A percentile compares a stretch with the other conserved stretches of the same genome.
Evolutionary conservation across 2,797 vertebrate genomes (phyloP).

Genomic region (Melanotaenia nigrans): DNA sequence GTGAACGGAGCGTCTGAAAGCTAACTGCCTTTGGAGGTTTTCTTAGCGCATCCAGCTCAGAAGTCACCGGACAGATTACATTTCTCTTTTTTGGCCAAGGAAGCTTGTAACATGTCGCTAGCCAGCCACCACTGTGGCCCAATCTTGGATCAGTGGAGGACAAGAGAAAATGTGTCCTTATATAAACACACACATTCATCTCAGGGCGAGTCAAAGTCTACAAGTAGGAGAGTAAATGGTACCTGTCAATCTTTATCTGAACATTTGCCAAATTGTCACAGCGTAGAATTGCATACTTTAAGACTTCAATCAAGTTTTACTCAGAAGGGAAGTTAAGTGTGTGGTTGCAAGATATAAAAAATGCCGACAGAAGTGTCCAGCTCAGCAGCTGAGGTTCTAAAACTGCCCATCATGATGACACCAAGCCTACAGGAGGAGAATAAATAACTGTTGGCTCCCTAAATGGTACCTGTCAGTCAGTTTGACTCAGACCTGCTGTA

Average conservation of each 20-base stretch:
- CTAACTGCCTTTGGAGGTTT: too few relatives aligned
- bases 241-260: neutral
- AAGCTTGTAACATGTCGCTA: too few relatives aligned
- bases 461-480: neutral
- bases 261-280: neutral
- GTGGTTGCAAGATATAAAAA: neutral
- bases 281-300: neutral
- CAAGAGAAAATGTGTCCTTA: too few relatives aligned
- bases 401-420: neutral
- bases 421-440: neutral
- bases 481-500: neutral
- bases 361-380: neutral
- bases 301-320: too few relatives aligned
- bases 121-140: too few relatives aligned
- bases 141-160: too few relatives aligned
- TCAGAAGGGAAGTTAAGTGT: neutral
- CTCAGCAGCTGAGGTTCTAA: neutral
- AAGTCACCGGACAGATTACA: too few relatives aligned
- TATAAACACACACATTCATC: neutral
- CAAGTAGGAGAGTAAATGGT: too few relatives aligned
- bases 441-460: neutral
- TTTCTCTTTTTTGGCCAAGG: too few relatives aligned
- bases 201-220: neutral
- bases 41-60: too few relatives aligned
- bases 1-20: too few relatives aligned